Evolutionary conservation across 2,113 vertebrate genomes (phyloP).

Genomic region (Phalacrocorax carbo): DNA sequence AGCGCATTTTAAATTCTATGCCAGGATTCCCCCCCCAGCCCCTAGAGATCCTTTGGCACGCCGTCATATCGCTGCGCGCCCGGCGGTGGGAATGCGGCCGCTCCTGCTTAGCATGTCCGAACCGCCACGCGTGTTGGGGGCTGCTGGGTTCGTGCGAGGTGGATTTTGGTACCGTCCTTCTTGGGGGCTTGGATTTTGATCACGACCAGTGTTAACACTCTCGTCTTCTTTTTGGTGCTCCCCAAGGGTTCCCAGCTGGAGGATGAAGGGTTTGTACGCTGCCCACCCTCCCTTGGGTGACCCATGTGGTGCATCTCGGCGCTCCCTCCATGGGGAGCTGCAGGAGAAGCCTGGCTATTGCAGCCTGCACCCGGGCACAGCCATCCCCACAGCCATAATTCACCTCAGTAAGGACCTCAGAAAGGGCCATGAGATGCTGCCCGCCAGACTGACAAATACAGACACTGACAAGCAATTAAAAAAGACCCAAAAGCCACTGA

Average conservation of each 20-base stretch:
- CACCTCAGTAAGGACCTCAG: not conserved
- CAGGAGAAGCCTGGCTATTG: not conserved
- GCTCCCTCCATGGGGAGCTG: fast-evolving
- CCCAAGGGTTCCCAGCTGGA: not conserved
- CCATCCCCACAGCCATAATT: not conserved
- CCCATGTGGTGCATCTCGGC: fast-evolving
- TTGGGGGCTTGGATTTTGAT: not conserved
- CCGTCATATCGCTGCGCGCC: not conserved
- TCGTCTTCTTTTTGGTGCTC: fast-evolving
- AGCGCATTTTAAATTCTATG: conserved; percentile 62
- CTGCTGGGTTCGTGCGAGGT: fast-evolving
- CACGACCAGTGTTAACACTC: fast-evolving
- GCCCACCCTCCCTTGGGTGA: not conserved
- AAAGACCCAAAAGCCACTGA: not conserved
- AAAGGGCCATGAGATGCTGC: not conserved
- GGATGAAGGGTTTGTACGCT: not conserved
- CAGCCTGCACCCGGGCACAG: not conserved
- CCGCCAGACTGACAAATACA: not conserved
- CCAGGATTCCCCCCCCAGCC: not conserved
- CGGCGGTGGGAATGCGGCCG: not conserved
- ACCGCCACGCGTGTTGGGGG: not conserved
- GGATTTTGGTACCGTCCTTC: not conserved
- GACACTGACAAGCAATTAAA: not conserved
- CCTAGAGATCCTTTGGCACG: not conserved
- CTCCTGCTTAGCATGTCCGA: fast-evolving